Percentiles rank a stretch among this genome's conserved stretches.
Conservation (phyloP, 2,113 vertebrate species). For the Tringa solitaria region DNA sequence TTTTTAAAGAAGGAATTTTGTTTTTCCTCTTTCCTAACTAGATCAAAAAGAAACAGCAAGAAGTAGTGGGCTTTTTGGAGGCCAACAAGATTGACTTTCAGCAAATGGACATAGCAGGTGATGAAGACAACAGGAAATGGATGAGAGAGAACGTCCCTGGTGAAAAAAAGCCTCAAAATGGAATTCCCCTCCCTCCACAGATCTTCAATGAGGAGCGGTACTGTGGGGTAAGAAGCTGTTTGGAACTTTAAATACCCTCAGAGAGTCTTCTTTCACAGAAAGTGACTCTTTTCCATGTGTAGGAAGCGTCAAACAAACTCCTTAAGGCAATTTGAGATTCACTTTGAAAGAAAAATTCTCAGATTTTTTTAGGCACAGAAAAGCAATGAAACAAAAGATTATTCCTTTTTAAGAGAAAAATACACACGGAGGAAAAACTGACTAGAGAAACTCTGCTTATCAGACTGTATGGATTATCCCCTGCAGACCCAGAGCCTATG, state of each 20-base stretch:
- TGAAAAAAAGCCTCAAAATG: slow-evolving; percentile 93
- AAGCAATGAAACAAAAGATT: background rate
- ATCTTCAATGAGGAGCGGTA: slow-evolving; percentile 96
- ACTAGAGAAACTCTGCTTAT: background rate
- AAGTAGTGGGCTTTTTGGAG: slow-evolving; percentile 94
- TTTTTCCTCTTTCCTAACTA: slow-evolving; percentile 47
- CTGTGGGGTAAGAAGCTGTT: slow-evolving; percentile 86
- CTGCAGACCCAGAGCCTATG: background rate
- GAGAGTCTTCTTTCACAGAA: background rate
- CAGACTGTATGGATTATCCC: background rate
- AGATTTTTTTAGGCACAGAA: background rate
- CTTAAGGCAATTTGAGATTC: background rate
- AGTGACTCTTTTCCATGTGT: background rate
- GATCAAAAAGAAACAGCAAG: slow-evolving; percentile 99
- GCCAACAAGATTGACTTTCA: slow-evolving; percentile 95
- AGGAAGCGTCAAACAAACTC: background rate
- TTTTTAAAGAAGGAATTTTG: background rate
- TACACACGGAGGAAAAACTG: background rate
- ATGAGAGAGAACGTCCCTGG: slow-evolving; percentile 96
- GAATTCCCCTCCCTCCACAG: slow-evolving; percentile 95
- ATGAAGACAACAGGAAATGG: slow-evolving; percentile 94
- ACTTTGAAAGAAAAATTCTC: background rate
- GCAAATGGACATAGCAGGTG: slow-evolving; percentile 92
- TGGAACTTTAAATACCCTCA: background rate
- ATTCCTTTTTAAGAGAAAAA: background rate